Evolutionary conservation across 2,113 vertebrate genomes (phyloP), one percentile per base, ranked within the genome.

Genomic region (Epinephelus lanceolatus): DNA sequence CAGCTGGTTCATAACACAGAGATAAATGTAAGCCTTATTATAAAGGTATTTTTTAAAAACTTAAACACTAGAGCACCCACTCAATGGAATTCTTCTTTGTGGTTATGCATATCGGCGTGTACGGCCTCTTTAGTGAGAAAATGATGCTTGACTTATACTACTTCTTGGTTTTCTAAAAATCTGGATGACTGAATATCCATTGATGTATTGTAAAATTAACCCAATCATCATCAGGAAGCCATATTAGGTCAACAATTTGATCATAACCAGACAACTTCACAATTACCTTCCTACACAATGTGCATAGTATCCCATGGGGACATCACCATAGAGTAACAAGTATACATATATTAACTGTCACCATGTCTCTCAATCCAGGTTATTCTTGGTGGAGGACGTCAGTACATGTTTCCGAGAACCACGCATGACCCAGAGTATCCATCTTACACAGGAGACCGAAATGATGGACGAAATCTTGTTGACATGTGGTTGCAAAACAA

Each of bases 301-400:
- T 37, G 33, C 33, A 37, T 8, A 37, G 6, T 37, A 65, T 51
- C 14, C 6, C 13, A 66, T 57, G 13, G 37, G 3, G n/a, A 56
- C 21, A 55, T 30, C 42, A 67, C 1, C 25, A 6, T 62, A 55
- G 30, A 56, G 17, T 49, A 52, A 11, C 18, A 15, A 40, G 51
- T 78, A 25, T 59, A 73, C 14, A 37, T 4, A 60, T 60, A 40
- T 40, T 27, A 55, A 71, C 11, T 55, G 56, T 33, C 7, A 2
- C 18, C 10, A 51, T 75, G 25, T 86, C 6, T 83, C 45, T 80
- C 0, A 27, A 51, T 87, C 30, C 72, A 96, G 96, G 96, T 96
- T 19, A 95, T 96, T 84, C 94, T 97, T 14, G 96, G 96, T 49
- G 96, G 96, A 71, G 96, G 96, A 13, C 93, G 96, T 75, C 40